A percentile compares a stretch with the other conserved stretches of the same genome.
Evolutionary conservation across 2,797 vertebrate species (phyloP).

Genomic region (Orientallactaga sibirica): DNA sequence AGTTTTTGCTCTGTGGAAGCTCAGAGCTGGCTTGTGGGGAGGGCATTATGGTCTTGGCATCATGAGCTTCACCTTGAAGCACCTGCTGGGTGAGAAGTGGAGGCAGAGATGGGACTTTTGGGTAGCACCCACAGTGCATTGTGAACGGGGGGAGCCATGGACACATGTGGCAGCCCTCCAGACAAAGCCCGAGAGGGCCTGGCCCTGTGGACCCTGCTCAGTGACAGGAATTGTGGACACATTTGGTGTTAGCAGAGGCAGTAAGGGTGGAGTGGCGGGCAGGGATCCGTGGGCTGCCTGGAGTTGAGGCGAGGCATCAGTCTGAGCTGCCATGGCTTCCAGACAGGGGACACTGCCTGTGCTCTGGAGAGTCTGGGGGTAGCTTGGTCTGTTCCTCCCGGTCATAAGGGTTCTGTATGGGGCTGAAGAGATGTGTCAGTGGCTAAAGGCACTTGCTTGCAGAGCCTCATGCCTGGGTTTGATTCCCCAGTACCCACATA

Average conservation of each 20-base stretch:
- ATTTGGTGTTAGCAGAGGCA: not conserved
- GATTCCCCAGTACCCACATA: too few relatives aligned
- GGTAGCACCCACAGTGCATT: not conserved
- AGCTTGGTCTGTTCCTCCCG: not conserved
- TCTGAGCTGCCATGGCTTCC: not conserved
- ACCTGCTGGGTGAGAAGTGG: not conserved
- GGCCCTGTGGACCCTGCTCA: rapidly evolving
- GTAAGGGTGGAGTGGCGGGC: not conserved
- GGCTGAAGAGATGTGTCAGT: too few relatives aligned
- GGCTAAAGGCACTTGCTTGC: too few relatives aligned
- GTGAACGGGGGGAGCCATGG: rapidly evolving
- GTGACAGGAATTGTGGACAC: not conserved
- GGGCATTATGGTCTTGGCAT: not conserved
- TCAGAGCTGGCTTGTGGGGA: not conserved
- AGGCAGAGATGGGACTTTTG: rapidly evolving
- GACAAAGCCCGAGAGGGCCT: not conserved
- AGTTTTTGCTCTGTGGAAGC: not conserved
- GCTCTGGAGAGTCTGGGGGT: not conserved
- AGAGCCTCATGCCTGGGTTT: too few relatives aligned
- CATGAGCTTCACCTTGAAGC: not conserved
- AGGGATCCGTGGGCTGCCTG: not conserved
- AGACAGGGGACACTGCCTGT: rapidly evolving
- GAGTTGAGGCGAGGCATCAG: not conserved
- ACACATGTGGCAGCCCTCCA: rapidly evolving
- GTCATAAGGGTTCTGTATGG: too few relatives aligned